phyloP scores from a whole-genome alignment of 2,888 invertebrate species.

The Nymphalis polychloros region DNA sequence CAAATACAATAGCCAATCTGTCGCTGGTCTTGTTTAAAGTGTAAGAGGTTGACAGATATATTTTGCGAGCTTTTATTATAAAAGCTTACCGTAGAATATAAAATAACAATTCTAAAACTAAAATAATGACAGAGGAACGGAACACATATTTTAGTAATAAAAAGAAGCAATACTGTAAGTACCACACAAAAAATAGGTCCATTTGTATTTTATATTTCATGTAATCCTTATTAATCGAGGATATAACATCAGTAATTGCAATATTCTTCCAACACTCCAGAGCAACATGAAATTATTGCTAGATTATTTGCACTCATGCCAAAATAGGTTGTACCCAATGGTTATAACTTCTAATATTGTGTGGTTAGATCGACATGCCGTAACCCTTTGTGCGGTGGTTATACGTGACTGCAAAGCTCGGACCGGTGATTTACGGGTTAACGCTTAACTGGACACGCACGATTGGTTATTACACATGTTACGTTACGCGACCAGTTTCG shows the following conservation, averaged over 20 bases:
- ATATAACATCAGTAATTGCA: slow-evolving; percentile 25
- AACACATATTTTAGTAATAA: too few species aligned
- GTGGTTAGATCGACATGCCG: slow-evolving; percentile 7
- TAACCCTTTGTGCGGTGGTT: slow-evolving; percentile 23
- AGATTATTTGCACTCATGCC: slow-evolving; percentile 6
- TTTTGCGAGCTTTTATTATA: background rate
- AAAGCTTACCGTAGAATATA: background rate
- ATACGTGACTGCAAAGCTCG: slow-evolving; percentile 34
- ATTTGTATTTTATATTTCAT: background rate
- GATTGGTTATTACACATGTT: slow-evolving; percentile 59
- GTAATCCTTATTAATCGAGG: slow-evolving; percentile 24
- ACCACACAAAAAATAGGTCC: background rate
- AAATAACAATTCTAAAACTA: background rate
- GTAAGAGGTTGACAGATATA: background rate
- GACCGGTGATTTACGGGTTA: slow-evolving; percentile 38
- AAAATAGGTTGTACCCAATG: slow-evolving; percentile 16
- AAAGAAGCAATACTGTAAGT: background rate
- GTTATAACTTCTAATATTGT: slow-evolving; percentile 19
- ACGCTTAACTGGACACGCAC: slow-evolving; percentile 54
- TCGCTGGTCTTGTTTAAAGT: background rate
- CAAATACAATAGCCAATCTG: slow-evolving; percentile 1
- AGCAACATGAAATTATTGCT: background rate
- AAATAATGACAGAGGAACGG: background rate
- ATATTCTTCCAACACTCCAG: slow-evolving; percentile 14
- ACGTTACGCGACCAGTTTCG: slow-evolving; percentile 45